Evolutionary conservation across 2,888 invertebrate species (phyloP), one percentile per base, ranked within the genome.

Genomic region (Heliconius aoede): DNA sequence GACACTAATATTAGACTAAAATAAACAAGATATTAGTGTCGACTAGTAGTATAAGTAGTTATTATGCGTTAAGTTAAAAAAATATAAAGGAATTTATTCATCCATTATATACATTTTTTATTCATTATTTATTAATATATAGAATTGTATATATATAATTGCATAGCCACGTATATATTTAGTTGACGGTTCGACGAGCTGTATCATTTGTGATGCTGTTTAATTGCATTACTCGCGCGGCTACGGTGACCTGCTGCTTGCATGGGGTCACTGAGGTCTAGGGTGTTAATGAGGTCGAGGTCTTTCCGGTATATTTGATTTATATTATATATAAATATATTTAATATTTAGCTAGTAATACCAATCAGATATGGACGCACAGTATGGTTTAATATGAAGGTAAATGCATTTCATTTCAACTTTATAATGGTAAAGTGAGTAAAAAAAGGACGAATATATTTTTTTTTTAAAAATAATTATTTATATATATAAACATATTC

Each of bases 211-310:
- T 76, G 78, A 77, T 83, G 85, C 84, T 88, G 90, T 87, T 85
- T 87, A 92, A 92, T 92, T 91, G 92, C 86, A 92, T 92, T 92
- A 92, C 81, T 83, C 82, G 60, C 72, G 28, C 83, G 89, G 88
- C 88, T 88, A 89, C 91, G 90, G 88, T 87, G 86, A 82, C 87
- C 85, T 61, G 86, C 86, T 86, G 82, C 81, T 81, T 76, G 78
- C 81, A 82, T 80, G 82, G 81, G 83, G 83, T 81, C 80, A 79
- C 77, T 83, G 85, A 86, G 92, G 90, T 88, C 77, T 83, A 85
- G 86, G 92, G 91, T 88, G 83, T 85, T 81, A 91, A 86, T 84
- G 87, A 86, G 93, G 92, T 91, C 91, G 91, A 89, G 90, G 89
- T 86, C 89, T 84, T 86, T 84, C 30, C 30, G 65, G 71, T 28